Base-by-base conservation (phyloP, 30 jellyfish, hydroid and myxozoan genomes). In the Mastigias papua region DNA sequence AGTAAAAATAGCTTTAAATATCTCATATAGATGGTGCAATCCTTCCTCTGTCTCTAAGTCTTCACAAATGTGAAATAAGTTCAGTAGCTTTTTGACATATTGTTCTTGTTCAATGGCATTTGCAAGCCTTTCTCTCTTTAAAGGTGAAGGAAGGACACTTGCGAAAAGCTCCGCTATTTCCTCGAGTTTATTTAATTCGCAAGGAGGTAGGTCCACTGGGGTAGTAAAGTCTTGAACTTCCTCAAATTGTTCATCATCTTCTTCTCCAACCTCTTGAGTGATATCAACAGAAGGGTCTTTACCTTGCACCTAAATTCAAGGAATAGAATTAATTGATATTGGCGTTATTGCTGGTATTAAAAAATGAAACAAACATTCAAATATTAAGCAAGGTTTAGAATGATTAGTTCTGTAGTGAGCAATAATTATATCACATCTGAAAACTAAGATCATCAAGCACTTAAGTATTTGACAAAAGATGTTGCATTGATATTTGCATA, bases 31-130 rank as follows among this genome's bases (percentile, higher is more conserved):
- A 26, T 96, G 90, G 69, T 95, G 98, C 13, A 95, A 86, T 19
- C 97, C 99, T 42, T 90, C 98, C 58, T 90, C 93, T 35, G 95
- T 91, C 58, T 95, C 99, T 65, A 95, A 72, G 74, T 95, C 99
- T 77, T 95, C 99, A 69, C 99, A 95, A 51, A 85, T 89, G 84
- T 83, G 99, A 69, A 95, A 95, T 17, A 95, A 68, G 33, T 90
- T 95, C 31, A 95, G 49, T 20, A 95, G 96, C 74, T 95, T 95
- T 84, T 87, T 89, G 13, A 94, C 74, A 82, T 89, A 94, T n/a
- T 76, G 92, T 70, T 93, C 97, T 67, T 88, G 93, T 60, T 93
- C 98, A 32, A 93, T 64, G 0, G 96, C 92, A 22, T 77, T 88
- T 13, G 97, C 98, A 20, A 93, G 90, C 54, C 92, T 69, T 29